Conservation (phyloP, 30 jellyfish, hydroid and myxozoan species). For the Cassiopea xamachana region DNA sequence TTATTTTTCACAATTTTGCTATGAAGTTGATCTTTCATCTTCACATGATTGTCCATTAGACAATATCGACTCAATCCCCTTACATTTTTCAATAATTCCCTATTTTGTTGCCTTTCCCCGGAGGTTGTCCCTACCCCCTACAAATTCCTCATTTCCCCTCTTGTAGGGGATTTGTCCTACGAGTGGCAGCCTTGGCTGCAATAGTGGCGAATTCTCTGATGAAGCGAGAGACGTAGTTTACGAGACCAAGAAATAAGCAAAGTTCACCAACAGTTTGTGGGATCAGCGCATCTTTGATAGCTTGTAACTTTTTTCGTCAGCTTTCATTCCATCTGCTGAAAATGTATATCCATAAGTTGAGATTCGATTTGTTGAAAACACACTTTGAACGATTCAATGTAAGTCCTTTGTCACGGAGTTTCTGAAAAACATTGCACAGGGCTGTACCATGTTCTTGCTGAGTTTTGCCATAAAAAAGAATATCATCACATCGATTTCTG, state of each 20-base stretch:
- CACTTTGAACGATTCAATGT: conserved; percentile 33
- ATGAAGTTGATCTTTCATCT: no score
- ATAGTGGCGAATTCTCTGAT: conserved; percentile 24
- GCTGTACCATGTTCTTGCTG: conserved; percentile 1
- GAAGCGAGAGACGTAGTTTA: conserved; percentile 26
- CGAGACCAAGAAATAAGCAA: conserved; percentile 46
- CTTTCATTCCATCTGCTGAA: conserved; percentile 28
- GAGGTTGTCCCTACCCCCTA: no score
- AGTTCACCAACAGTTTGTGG: conserved; percentile 41
- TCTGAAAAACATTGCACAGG: conserved; percentile 1
- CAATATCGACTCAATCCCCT: no score
- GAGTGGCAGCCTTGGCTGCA: conserved; percentile 49
- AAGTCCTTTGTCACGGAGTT: neutral
- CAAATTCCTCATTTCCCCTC: neutral
- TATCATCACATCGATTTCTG: conserved; percentile 13
- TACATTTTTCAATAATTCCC: no score
- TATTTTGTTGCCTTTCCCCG: no score
- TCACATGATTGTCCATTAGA: no score
- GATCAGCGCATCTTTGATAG: conserved; percentile 11
- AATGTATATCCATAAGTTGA: conserved; percentile 23
- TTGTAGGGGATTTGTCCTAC: conserved; percentile 57
- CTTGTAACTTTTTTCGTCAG: conserved; percentile 48
- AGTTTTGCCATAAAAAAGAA: conserved; percentile 12
- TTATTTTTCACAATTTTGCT: no score
- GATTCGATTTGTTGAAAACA: conserved; percentile 15